Conservation (phyloP, 1,140 invertebrate genomes). For the Aphis craccivora region DNA sequence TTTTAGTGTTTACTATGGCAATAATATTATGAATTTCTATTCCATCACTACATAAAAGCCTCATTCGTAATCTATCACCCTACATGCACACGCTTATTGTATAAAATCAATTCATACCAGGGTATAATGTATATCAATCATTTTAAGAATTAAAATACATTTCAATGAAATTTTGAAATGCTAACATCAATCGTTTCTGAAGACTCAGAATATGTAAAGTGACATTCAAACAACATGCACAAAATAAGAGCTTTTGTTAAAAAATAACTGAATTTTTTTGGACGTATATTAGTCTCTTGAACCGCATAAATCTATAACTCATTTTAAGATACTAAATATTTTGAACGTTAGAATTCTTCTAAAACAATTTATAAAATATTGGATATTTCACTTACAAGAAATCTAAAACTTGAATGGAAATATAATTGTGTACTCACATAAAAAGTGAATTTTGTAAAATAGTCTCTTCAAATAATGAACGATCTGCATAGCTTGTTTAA, state of each 20-base stretch:
- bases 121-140: background rate
- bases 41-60: background rate
- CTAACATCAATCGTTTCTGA: background rate
- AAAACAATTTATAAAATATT: background rate
- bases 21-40: background rate
- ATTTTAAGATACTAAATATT: background rate
- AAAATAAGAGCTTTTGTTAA: constrained; percentile 1
- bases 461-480: background rate
- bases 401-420: background rate
- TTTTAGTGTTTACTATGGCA: background rate
- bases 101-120: background rate
- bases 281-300: background rate
- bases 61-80: background rate
- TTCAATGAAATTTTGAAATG: background rate
- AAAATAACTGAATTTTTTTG: background rate
- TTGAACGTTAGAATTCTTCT: background rate
- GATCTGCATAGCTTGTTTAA: background rate
- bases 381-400: background rate
- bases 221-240: background rate
- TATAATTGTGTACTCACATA: background rate
- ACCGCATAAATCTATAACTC: background rate
- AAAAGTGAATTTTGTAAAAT: background rate
- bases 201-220: background rate
- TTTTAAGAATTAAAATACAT: background rate
- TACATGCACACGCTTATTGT: background rate